Percentiles rank a stretch among this genome's conserved stretches.
phyloP scores from a whole-genome alignment of 2,888 invertebrate species.

The Deilephila porcellus region DNA sequence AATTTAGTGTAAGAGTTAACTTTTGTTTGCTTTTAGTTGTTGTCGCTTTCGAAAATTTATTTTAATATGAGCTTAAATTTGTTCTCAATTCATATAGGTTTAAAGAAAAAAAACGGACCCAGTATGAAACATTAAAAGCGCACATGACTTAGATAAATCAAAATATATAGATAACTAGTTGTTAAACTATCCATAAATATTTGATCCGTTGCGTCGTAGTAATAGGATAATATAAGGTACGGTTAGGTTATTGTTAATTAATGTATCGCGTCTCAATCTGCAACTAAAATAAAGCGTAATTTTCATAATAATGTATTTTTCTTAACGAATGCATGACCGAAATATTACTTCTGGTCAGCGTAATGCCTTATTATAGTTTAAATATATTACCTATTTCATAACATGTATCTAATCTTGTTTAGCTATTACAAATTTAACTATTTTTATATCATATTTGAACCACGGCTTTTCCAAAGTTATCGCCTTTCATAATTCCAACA shows the following conservation, averaged over 20 bases:
- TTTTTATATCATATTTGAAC: conserved; percentile 71
- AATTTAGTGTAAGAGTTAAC: background rate
- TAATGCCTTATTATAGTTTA: too few species aligned
- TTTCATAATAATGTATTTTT: conserved; percentile 18
- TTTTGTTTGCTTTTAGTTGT: background rate
- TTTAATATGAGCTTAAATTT: background rate
- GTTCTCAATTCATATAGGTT: background rate
- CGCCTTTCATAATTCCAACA: conserved; percentile 67
- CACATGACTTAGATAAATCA: conserved; percentile 17
- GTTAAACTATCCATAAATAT: conserved; percentile 4
- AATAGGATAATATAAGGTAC: conserved; percentile 1
- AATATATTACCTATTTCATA: too few species aligned
- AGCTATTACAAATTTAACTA: too few species aligned
- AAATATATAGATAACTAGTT: background rate
- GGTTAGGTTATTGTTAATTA: conserved; percentile 31
- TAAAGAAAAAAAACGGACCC: background rate
- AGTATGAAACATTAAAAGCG: background rate
- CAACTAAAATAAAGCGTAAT: conserved; percentile 35
- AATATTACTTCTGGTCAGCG: background rate
- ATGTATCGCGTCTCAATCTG: conserved; percentile 34
- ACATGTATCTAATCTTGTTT: too few species aligned
- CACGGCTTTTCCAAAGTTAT: conserved; percentile 80
- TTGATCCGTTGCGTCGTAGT: background rate
- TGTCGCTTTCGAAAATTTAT: background rate
- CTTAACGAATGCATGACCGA: background rate